Base-by-base conservation (phyloP, 1,140 invertebrate species). In the Andrena cerasifolii region DNA sequence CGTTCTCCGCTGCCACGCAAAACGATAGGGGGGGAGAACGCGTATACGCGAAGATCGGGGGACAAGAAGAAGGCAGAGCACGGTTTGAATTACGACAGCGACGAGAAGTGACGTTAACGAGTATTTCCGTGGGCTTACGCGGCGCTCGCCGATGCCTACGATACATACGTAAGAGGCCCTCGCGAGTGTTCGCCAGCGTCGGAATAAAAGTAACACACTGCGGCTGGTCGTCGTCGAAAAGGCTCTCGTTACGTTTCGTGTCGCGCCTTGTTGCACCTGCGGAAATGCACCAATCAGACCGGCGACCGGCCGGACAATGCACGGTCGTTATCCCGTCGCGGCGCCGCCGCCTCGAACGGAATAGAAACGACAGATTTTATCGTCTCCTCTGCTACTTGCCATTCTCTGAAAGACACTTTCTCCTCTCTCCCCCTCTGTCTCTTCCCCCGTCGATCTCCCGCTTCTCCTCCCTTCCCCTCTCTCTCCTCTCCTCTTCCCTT, bases 181-280 rank as follows among this genome's bases (percentile, higher is more conserved):
- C 40, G 70, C 61, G 49, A 68, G 45, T 65, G 78, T 67, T 67
- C 33, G 16, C 65, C 54, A 18, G 21, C 36, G 12, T 51, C 43
- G 51, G 71, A 49, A 74, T 47, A 75, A 79, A 79, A 67, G 78
- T 74, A 43, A 79, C 24, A 45, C 51, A 40, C 36, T 5, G 36
- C 47, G 76, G 56, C 61, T 54, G 56, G 73, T 58, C 78, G 65
- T 54, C 61, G 77, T 70, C 79, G 80, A 86, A 87, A 82, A 76
- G 66, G 79, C 79, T 83, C 77, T 86, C 72, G 85, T 76, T 76
- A 80, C 78, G 78, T 82, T 78, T 84, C 78, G 74, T 51, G 63
- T 79, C 26, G 73, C 45, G 26, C 36, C 61, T 56, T 65, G 72
- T 76, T 76, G 78, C 71, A 75, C 72, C 72, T 53, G 65, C 54